A percentile compares a stretch with the other conserved stretches of the same genome.
phyloP scores from a whole-genome alignment of 2,113 vertebrate species.

The Ciconia boyciana region DNA sequence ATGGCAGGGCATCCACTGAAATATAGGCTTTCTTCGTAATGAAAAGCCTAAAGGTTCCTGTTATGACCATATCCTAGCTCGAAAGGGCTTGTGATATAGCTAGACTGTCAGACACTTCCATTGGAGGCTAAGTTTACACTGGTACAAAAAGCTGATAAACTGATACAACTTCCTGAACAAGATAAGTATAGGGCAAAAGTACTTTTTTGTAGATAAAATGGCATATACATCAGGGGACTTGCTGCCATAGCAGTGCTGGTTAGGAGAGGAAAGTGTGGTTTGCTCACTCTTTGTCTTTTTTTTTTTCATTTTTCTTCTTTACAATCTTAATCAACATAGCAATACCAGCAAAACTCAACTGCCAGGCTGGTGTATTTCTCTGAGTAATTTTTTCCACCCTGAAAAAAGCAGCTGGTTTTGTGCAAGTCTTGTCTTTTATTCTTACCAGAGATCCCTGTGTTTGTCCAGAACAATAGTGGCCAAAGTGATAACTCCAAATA shows the following conservation, averaged over 20 bases:
- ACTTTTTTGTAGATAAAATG: conserved; percentile 32
- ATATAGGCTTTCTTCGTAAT: background rate
- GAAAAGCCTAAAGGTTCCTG: background rate
- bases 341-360: background rate
- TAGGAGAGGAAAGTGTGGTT: conserved; percentile 17
- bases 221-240: background rate
- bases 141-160: conserved; percentile 40
- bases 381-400: background rate
- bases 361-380: background rate
- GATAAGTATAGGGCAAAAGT: conserved; percentile 7
- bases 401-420: background rate
- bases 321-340: background rate
- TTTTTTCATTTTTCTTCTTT: background rate
- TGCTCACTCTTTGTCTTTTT: background rate
- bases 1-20: conserved; percentile 3
- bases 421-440: background rate
- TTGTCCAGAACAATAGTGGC: background rate
- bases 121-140: conserved; percentile 21
- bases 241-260: background rate
- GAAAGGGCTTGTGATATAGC: background rate
- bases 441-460: background rate
- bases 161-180: conserved; percentile 1
- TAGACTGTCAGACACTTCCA: conserved; percentile 16
- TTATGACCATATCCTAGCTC: background rate
- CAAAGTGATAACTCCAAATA: background rate